These are phyloP conservation scores for Melanocharis versteri DNA, from an alignment of 2,113 vertebrate species.

Conservation along the genomic window DNA sequence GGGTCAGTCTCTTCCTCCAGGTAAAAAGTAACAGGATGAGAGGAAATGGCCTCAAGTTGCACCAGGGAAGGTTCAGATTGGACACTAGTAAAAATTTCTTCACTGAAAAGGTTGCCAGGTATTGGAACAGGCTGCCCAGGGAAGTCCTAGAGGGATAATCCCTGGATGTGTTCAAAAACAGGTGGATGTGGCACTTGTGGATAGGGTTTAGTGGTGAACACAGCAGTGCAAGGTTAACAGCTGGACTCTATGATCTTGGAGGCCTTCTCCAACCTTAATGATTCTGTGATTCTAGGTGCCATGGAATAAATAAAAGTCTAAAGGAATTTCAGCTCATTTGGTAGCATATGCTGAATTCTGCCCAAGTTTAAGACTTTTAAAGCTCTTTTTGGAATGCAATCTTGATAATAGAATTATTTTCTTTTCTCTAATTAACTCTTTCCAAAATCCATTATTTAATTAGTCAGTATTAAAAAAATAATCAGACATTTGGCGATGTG, in stretches of 20 bases:
- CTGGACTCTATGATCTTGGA: neutral
- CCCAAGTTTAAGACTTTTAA: neutral
- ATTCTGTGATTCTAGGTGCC: neutral
- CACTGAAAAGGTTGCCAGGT: neutral
- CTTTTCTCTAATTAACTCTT: slow-evolving; percentile 16
- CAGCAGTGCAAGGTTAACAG: neutral
- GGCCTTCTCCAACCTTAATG: neutral
- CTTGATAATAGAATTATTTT: slow-evolving; percentile 3
- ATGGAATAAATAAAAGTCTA: neutral
- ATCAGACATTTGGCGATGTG: neutral
- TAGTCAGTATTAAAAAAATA: slow-evolving; percentile 19
- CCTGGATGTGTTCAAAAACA: neutral
- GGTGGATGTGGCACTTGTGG: neutral
- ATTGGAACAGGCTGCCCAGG: neutral
- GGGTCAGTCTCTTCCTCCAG: neutral
- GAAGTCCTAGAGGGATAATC: neutral
- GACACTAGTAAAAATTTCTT: neutral
- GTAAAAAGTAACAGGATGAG: neutral
- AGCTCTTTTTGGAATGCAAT: neutral
- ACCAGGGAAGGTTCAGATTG: neutral
- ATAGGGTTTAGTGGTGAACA: neutral
- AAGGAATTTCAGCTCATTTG: neutral
- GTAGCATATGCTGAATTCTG: neutral
- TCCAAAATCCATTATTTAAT: slow-evolving; percentile 39
- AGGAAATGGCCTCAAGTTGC: neutral